Conservation (phyloP, 2,113 vertebrate species). For the Anas platyrhynchos region DNA sequence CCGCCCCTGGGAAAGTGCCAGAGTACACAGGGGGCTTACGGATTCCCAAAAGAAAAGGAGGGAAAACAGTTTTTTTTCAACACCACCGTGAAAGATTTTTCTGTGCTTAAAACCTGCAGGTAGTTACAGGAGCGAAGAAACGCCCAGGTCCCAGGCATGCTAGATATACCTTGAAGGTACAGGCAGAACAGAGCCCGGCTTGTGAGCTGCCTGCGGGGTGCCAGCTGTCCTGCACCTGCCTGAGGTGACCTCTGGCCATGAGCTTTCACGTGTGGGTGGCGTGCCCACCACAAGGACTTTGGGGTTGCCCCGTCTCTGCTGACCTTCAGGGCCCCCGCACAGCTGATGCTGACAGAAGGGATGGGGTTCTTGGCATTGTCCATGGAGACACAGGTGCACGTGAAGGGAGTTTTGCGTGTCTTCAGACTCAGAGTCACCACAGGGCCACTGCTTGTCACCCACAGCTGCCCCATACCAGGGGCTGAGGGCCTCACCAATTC, state of each 20-base stretch:
- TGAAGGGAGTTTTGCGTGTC: too few relatives aligned
- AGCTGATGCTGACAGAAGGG: background rate
- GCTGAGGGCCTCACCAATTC: background rate
- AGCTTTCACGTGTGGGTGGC: background rate
- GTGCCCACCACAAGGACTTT: background rate
- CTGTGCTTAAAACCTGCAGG: background rate
- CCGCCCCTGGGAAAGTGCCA: background rate
- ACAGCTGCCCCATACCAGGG: fast-evolving
- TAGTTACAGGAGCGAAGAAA: background rate
- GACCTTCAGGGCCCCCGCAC: background rate
- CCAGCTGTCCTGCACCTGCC: background rate
- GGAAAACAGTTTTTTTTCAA: background rate
- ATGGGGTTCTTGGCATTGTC: background rate
- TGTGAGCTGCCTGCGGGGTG: background rate
- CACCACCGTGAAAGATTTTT: fast-evolving
- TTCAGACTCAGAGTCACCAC: background rate
- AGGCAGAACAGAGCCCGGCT: background rate
- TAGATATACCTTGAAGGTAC: background rate
- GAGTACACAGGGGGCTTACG: fast-evolving
- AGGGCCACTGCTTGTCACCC: background rate
- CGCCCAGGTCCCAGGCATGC: background rate
- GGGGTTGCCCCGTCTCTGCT: background rate
- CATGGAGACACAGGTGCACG: background rate
- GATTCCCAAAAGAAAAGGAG: background rate
- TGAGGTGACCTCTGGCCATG: background rate